A percentile compares a stretch with the other conserved stretches of the same genome.
These are phyloP conservation scores for Drosophila simulans DNA, from an alignment of 1,140 invertebrate genomes.

Conservation along the genomic window DNA sequence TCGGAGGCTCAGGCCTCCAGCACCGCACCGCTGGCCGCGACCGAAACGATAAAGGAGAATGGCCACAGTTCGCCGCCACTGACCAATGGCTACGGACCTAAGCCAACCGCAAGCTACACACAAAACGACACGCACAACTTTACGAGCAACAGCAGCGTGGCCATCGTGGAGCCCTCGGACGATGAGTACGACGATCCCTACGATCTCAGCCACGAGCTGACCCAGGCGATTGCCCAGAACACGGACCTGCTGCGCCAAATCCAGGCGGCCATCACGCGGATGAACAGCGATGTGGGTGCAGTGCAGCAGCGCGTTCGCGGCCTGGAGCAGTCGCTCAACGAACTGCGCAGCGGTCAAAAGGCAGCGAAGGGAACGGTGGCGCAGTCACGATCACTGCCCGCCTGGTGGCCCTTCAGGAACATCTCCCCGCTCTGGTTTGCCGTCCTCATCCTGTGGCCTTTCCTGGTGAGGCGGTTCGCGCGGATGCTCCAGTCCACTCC, in stretches of 20 bases:
- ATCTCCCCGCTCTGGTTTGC: slow-evolving; percentile 86
- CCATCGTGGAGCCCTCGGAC: slow-evolving; percentile 88
- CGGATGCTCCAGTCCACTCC: slow-evolving; percentile 49
- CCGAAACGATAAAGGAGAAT: slow-evolving; percentile 24
- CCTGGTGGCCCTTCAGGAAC: slow-evolving; percentile 86
- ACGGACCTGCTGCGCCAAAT: slow-evolving; percentile 81
- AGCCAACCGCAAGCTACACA: slow-evolving; percentile 19
- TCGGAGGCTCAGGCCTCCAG: not conserved
- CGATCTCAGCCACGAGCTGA: slow-evolving; percentile 86
- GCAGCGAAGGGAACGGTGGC: slow-evolving; percentile 10
- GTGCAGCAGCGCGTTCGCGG: slow-evolving; percentile 83
- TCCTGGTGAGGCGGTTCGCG: slow-evolving; percentile 84
- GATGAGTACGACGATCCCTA: slow-evolving; percentile 92
- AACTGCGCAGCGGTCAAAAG: slow-evolving; percentile 51
- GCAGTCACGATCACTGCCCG: slow-evolving; percentile 58
- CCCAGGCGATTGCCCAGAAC: slow-evolving; percentile 66
- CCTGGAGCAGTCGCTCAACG: slow-evolving; percentile 79
- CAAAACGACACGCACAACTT: slow-evolving; percentile 67
- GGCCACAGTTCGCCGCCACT: slow-evolving; percentile 28
- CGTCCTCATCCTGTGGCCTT: slow-evolving; percentile 87
- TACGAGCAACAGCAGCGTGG: slow-evolving; percentile 83
- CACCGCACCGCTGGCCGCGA: slow-evolving; percentile 2
- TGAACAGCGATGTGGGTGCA: slow-evolving; percentile 84
- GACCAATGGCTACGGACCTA: slow-evolving; percentile 56
- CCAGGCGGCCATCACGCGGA: slow-evolving; percentile 80